These are phyloP conservation scores for Macropis europaea DNA, from an alignment of 2,888 invertebrate species.

Conservation along the genomic window DNA sequence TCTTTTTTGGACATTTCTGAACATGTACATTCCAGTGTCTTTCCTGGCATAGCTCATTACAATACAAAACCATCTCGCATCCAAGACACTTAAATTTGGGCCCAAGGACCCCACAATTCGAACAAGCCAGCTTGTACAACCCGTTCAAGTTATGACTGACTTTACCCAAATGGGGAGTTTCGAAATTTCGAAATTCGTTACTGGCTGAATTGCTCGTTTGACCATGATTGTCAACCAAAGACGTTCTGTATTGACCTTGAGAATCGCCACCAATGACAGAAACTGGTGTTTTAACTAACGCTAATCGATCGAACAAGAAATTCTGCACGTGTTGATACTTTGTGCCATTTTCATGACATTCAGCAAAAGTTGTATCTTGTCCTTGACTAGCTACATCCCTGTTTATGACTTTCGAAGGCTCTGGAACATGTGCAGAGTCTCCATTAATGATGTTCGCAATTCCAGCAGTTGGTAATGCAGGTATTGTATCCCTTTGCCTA, in stretches of 20 bases:
- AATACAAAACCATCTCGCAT: slow-evolving; percentile 73
- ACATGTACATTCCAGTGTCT: slow-evolving; percentile 74
- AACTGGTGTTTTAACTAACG: slow-evolving; percentile 20
- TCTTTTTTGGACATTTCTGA: slow-evolving; percentile 72
- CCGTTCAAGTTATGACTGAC: slow-evolving; percentile 58
- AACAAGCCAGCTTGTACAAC: slow-evolving; percentile 62
- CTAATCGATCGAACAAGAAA: slow-evolving; percentile 38
- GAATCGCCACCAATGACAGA: slow-evolving; percentile 1
- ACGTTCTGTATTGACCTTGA: slow-evolving; percentile 7
- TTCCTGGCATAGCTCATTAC: slow-evolving; percentile 72
- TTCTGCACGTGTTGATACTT: slow-evolving; percentile 49
- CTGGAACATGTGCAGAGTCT: background rate
- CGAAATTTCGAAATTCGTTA: slow-evolving; percentile 57
- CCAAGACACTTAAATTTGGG: slow-evolving; percentile 75
- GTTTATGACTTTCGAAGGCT: background rate
- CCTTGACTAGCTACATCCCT: background rate
- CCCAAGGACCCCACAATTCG: slow-evolving; percentile 66
- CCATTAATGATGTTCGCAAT: slow-evolving; percentile 17
- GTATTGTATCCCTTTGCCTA: slow-evolving; percentile 42
- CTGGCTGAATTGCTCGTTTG: background rate
- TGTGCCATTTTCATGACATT: slow-evolving; percentile 12
- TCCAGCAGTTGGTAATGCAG: slow-evolving; percentile 9
- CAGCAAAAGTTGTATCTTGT: slow-evolving; percentile 6
- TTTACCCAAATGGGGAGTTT: slow-evolving; percentile 70
- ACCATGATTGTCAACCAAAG: background rate